Conservation (phyloP, 2,797 vertebrate species). For the Poliocrania exsul region DNA sequence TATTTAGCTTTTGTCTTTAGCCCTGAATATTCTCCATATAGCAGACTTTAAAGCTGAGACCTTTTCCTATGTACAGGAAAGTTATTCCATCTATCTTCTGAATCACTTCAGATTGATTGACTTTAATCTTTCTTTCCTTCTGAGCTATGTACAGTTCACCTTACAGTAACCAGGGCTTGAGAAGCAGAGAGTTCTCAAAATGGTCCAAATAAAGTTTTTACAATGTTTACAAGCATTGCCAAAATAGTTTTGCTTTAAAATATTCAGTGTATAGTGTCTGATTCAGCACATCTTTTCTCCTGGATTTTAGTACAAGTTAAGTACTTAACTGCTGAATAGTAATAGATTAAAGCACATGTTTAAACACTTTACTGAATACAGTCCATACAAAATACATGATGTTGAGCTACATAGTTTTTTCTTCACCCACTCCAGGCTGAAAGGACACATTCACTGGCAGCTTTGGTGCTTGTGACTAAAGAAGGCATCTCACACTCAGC, state of each 20-base stretch:
- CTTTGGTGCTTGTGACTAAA: background rate
- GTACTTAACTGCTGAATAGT: conserved; percentile 4
- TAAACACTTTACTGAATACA: conserved; percentile 1
- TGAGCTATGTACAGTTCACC: background rate
- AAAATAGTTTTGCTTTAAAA: conserved; percentile 26
- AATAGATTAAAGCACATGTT: background rate
- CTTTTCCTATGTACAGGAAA: background rate
- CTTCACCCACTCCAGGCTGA: background rate
- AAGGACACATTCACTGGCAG: background rate
- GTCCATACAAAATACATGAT: background rate
- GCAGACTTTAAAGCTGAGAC: background rate
- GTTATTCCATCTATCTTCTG: background rate
- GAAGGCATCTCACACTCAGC: background rate
- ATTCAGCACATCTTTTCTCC: background rate
- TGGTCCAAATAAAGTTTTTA: background rate
- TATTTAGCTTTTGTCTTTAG: background rate
- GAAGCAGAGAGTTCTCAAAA: background rate
- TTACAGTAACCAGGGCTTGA: background rate
- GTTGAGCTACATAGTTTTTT: background rate
- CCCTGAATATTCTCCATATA: background rate
- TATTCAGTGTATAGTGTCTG: background rate
- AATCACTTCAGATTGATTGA: background rate
- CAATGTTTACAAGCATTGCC: background rate
- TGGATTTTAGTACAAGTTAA: conserved; percentile 10
- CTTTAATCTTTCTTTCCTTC: conserved; percentile 2